Evolutionary conservation across 2,888 invertebrate species (phyloP), one percentile per base, ranked within the genome.

Genomic region (Philereme vetulata): DNA sequence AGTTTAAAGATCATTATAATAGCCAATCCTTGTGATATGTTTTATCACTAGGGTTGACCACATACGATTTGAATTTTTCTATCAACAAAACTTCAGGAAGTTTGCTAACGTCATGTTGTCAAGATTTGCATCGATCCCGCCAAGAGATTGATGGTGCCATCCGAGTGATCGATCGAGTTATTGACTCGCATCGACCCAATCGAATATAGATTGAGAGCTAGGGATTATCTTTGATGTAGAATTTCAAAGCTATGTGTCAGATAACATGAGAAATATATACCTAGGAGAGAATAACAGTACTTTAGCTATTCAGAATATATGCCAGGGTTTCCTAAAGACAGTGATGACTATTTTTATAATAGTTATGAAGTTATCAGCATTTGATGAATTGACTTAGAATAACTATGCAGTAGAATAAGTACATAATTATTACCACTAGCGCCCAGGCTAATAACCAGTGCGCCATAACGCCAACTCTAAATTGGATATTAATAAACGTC

Each of bases 81-180:
- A 5, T 8, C 11, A 51, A 51, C 11, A 21, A 44, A 44, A 43
- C 51, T 21, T 21, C 21, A 45, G 34, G 10, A 43, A 50, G 56
- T 57, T 58, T 55, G 40, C 35, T 38, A 38, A 60, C 62, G 44
- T 60, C 43, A 36, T 8, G 64, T 64, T 67, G 66, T 66, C 53
- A 50, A 56, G 60, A 67, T 70, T 67, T 59, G 70, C 70, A 66
- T 66, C 60, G 44, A 60, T 60, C 66, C 56, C 54, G 60, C 60
- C n/a, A 47, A 42, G 62, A 68, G 70, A 70, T 68, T 64, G 67
- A 68, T 70, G 62, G 53, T 57, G 55, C 65, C 61, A 62, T 68
- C 65, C 65, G 62, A 62, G 61, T 68, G 70, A 70, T 70, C 55
- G 67, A 70, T 67, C 65, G 69, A 67, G 62, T 62, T 67, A 66